Percentiles rank a stretch among this genome's conserved stretches.
phyloP scores from a whole-genome alignment of 2,797 vertebrate species.

The Anniella stebbinsi region DNA sequence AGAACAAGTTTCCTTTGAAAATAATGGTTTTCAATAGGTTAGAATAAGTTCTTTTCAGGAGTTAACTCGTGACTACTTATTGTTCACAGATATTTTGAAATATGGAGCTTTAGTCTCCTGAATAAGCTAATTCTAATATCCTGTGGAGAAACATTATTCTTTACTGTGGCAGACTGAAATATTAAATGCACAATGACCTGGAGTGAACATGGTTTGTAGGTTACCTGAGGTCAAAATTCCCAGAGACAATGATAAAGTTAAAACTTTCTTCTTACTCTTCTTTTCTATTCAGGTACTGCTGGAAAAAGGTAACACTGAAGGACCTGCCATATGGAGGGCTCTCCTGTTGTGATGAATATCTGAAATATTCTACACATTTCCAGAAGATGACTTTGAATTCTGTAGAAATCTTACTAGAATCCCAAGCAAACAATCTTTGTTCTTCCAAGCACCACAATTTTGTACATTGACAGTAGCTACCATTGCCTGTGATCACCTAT shows the following conservation, averaged over 20 bases:
- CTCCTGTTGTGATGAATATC: background rate
- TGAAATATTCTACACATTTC: background rate
- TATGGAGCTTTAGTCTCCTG: background rate
- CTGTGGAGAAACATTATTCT: background rate
- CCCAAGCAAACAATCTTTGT: background rate
- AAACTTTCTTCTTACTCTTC: background rate
- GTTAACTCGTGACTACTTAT: background rate
- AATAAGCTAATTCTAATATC: background rate
- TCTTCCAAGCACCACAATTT: background rate
- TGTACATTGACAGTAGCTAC: background rate
- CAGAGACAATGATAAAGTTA: background rate
- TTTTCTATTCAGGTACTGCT: background rate
- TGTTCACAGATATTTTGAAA: background rate
- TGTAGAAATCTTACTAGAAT: background rate
- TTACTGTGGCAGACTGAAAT: background rate
- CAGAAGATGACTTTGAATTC: background rate
- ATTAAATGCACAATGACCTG: background rate
- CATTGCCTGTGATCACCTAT: background rate
- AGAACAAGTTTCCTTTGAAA: background rate
- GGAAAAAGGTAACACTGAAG: background rate
- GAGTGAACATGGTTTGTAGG: background rate
- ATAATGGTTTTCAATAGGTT: background rate
- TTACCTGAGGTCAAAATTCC: slow-evolving; percentile 4
- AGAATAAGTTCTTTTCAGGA: background rate
- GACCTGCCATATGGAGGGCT: background rate